These are phyloP conservation scores for Dolichomitus sp. DNA, from an alignment of 2,888 invertebrate genomes.

Conservation along the genomic window DNA sequence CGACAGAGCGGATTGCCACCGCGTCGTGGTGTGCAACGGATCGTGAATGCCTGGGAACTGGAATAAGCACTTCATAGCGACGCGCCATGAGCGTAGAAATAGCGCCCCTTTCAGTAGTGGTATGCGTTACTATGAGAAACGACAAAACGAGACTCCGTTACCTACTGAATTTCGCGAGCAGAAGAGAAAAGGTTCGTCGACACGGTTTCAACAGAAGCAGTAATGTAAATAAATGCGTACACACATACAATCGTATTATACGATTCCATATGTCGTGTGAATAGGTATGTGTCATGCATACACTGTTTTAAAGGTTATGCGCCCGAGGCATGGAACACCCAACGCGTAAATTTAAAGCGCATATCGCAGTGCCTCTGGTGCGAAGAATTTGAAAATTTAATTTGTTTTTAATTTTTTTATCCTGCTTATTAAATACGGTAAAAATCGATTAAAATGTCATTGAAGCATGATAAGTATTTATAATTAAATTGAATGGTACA, in stretches of 20 bases:
- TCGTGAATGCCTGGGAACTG: slow-evolving; percentile 67
- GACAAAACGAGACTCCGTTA: slow-evolving; percentile 4
- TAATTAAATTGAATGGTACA: background rate
- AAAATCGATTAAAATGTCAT: background rate
- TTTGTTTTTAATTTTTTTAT: background rate
- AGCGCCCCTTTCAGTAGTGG: background rate
- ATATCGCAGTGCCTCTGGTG: background rate
- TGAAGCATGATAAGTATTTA: background rate
- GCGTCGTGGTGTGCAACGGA: slow-evolving; percentile 67
- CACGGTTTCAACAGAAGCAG: slow-evolving; percentile 13
- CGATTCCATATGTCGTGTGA: background rate
- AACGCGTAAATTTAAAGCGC: slow-evolving; percentile 24
- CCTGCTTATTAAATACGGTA: background rate
- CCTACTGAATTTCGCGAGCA: slow-evolving; percentile 9
- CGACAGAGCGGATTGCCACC: slow-evolving; percentile 69
- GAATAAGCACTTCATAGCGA: slow-evolving; percentile 69
- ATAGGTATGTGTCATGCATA: background rate
- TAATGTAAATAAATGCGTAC: slow-evolving; percentile 40
- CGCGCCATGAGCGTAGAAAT: slow-evolving; percentile 31
- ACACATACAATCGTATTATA: background rate
- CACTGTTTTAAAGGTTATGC: background rate
- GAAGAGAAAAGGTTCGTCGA: background rate
- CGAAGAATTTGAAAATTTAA: slow-evolving; percentile 30
- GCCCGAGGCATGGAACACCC: slow-evolving; percentile 13
- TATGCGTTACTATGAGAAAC: slow-evolving; percentile 13